A percentile compares a stretch with the other conserved stretches of the same genome.
phyloP scores from a whole-genome alignment of 1,140 invertebrate genomes.

The Trichonephila clavata region DNA sequence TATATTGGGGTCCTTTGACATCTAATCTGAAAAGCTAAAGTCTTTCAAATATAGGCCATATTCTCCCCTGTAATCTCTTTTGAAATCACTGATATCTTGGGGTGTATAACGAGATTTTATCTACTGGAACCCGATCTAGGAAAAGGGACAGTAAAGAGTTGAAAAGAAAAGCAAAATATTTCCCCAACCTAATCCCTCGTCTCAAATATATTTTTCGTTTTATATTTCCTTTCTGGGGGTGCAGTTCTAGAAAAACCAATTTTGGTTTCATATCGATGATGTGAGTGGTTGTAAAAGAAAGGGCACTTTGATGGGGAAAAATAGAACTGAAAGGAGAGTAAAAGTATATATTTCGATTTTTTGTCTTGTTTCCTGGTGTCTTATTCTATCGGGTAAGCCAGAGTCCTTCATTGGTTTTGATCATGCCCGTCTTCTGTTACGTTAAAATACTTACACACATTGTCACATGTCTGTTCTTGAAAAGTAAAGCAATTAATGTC shows the following conservation, averaged over 20 bases:
- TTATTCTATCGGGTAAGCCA: neutral
- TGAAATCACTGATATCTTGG: neutral
- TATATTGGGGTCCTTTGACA: too few species aligned
- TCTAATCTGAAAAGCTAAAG: too few species aligned
- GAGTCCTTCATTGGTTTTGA: neutral
- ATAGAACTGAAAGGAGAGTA: too few species aligned
- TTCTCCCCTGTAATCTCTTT: too few species aligned
- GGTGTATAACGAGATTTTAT: neutral
- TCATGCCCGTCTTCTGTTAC: neutral
- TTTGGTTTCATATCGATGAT: conserved; percentile 21
- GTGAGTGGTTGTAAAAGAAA: neutral
- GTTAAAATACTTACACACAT: neutral
- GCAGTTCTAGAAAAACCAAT: neutral
- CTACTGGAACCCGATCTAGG: neutral
- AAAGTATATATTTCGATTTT: neutral
- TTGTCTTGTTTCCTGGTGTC: neutral
- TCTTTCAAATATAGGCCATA: too few species aligned
- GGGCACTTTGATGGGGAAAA: conserved; percentile 12
- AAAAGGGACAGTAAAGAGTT: neutral
- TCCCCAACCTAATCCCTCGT: neutral
- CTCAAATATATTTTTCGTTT: neutral
- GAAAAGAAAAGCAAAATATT: neutral
- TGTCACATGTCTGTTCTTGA: too few species aligned
- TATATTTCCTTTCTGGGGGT: neutral
- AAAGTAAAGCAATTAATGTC: neutral